phyloP scores from a whole-genome alignment of 2,888 invertebrate species.

The Cryptocheilus praepositus region DNA sequence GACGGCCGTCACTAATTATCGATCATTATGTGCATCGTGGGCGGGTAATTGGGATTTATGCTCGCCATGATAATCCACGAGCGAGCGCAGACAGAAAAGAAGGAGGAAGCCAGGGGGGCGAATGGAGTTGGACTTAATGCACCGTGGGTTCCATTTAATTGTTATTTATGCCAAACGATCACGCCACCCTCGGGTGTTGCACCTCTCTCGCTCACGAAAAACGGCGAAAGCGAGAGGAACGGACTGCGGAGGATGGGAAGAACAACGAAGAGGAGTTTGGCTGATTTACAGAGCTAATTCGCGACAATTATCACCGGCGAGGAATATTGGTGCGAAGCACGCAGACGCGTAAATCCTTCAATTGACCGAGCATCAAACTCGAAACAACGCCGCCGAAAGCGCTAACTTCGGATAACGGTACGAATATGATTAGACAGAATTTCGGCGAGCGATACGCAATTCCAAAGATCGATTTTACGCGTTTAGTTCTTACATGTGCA shows the following conservation, averaged over 20 bases:
- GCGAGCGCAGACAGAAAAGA: slow-evolving; percentile 23
- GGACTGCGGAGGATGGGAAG: slow-evolving; percentile 26
- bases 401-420: too few species aligned
- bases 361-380: slow-evolving; percentile 3
- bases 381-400: too few species aligned
- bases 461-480: too few species aligned
- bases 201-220: slow-evolving; percentile 3
- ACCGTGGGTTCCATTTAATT: slow-evolving; percentile 61
- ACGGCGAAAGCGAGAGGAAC: slow-evolving; percentile 7
- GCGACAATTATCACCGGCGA: slow-evolving; percentile 57
- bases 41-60: slow-evolving; percentile 69
- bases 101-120: slow-evolving; percentile 29
- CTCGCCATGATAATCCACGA: slow-evolving; percentile 61
- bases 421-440: too few species aligned
- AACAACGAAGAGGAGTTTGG: slow-evolving; percentile 28
- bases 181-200: slow-evolving; percentile 51
- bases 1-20: slow-evolving; percentile 62
- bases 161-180: slow-evolving; percentile 67
- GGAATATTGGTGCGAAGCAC: slow-evolving; percentile 53
- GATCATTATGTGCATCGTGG: slow-evolving; percentile 63
- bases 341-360: slow-evolving; percentile 40
- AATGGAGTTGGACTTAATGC: slow-evolving; percentile 52
- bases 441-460: too few species aligned
- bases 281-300: slow-evolving; percentile 63
- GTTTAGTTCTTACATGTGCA: too few species aligned